A percentile compares a stretch with the other conserved stretches of the same genome.
Evolutionary conservation across 2,113 vertebrate species (phyloP).

Genomic region (Sylvilagus bachmani): DNA sequence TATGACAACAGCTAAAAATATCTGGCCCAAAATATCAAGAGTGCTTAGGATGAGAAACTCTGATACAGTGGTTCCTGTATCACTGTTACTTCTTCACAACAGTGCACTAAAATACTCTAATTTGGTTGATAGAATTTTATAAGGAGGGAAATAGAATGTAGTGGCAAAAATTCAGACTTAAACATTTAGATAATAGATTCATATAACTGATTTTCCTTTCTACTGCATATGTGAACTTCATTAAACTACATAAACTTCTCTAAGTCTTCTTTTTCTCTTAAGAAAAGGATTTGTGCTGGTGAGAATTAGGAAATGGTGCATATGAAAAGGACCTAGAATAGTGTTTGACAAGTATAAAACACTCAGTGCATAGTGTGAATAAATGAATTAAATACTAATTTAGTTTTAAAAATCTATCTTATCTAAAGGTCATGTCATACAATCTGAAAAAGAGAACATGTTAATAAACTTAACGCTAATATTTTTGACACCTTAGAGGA

Average conservation of each 20-base stretch:
- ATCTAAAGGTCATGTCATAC: slow-evolving; percentile 73
- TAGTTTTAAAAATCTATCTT: slow-evolving; percentile 65
- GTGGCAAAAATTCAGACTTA: slow-evolving; percentile 40
- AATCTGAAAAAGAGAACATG: slow-evolving; percentile 45
- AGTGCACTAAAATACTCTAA: neutral
- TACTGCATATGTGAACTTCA: slow-evolving; percentile 39
- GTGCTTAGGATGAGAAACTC: neutral
- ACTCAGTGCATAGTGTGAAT: neutral
- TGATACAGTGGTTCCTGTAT: neutral
- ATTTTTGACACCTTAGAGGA: slow-evolving; percentile 55
- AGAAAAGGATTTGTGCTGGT: neutral
- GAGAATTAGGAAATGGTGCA: slow-evolving; percentile 53
- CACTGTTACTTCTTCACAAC: slow-evolving; percentile 42
- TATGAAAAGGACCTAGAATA: neutral
- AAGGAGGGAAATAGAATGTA: slow-evolving; percentile 34
- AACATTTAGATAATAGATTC: slow-evolving; percentile 31
- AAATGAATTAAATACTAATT: slow-evolving; percentile 71
- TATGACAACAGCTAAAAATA: neutral
- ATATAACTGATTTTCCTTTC: slow-evolving; percentile 45
- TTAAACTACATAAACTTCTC: neutral
- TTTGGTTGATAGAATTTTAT: slow-evolving; percentile 6
- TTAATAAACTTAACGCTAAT: slow-evolving; percentile 67
- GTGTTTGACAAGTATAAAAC: slow-evolving; percentile 49
- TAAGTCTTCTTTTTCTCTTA: slow-evolving; percentile 4
- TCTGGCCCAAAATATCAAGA: neutral